Percentiles rank a stretch among this genome's conserved stretches.
These are phyloP conservation scores for Tangara arthus DNA, from an alignment of 2,797 vertebrate species.

Conservation along the genomic window DNA sequence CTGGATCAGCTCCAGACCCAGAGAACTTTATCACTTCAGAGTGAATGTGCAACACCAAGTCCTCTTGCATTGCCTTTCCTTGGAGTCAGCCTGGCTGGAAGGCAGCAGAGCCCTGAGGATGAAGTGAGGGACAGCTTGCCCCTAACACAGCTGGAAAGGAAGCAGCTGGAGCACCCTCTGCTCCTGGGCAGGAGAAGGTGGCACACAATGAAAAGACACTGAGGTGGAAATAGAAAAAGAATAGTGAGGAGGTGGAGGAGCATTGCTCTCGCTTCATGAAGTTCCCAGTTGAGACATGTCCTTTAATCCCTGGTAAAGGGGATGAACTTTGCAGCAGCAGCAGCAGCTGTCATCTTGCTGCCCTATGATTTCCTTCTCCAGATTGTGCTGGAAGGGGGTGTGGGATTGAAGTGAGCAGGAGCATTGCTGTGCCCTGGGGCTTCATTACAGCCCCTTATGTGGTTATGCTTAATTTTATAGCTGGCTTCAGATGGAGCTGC, in stretches of 20 bases:
- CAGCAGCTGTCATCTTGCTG: background rate
- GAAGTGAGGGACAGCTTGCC: background rate
- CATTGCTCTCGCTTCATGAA: background rate
- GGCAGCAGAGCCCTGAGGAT: background rate
- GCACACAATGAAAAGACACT: background rate
- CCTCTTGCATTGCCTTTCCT: background rate
- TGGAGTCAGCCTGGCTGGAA: background rate
- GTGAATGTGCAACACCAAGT: background rate
- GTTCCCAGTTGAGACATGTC: background rate
- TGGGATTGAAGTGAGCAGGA: background rate
- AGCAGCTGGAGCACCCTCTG: background rate
- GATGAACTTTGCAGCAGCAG: background rate
- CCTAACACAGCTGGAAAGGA: background rate
- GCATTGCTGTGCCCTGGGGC: background rate
- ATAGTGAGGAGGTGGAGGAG: background rate
- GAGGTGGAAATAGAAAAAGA: background rate
- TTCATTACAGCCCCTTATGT: background rate
- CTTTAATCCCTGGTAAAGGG: background rate
- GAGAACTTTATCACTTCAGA: background rate
- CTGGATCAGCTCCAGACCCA: background rate
- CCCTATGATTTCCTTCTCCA: background rate
- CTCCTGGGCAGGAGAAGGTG: background rate
- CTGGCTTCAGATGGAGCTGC: conserved; percentile 31
- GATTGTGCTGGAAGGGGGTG: background rate
- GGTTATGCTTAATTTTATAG: conserved; percentile 36